These are phyloP conservation scores for Notechis scutatus DNA, from an alignment of 2,113 vertebrate genomes.

Conservation along the genomic window DNA sequence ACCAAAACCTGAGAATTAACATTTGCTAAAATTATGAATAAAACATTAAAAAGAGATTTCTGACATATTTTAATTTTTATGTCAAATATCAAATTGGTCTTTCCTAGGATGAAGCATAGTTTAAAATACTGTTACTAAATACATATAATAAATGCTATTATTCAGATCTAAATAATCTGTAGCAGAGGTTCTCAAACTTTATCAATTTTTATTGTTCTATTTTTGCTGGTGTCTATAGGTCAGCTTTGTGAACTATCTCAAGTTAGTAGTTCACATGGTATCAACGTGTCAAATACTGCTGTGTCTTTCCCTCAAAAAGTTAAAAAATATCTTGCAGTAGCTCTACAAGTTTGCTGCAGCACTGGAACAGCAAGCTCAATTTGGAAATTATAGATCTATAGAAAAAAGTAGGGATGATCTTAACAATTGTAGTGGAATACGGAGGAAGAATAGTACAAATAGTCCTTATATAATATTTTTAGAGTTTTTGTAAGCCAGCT, in stretches of 20 bases:
- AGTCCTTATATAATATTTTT: background rate
- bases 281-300: background rate
- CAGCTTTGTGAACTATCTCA: background rate
- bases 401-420: background rate
- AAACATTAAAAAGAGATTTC: background rate
- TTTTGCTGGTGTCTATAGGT: background rate
- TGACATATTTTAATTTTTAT: background rate
- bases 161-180: background rate
- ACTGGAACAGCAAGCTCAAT: background rate
- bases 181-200: background rate
- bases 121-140: background rate
- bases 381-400: background rate
- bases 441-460: background rate
- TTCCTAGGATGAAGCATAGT: background rate
- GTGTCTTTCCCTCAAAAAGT: background rate
- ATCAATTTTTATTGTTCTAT: background rate
- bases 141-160: background rate
- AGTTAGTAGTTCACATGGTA: background rate
- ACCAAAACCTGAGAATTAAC: background rate
- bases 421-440: background rate
- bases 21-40: background rate
- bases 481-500: background rate
- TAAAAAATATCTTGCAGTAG: background rate
- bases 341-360: background rate
- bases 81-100: background rate